Conservation (phyloP, 2,888 invertebrate species). For the Aphelenchoides bicaudatus region DNA sequence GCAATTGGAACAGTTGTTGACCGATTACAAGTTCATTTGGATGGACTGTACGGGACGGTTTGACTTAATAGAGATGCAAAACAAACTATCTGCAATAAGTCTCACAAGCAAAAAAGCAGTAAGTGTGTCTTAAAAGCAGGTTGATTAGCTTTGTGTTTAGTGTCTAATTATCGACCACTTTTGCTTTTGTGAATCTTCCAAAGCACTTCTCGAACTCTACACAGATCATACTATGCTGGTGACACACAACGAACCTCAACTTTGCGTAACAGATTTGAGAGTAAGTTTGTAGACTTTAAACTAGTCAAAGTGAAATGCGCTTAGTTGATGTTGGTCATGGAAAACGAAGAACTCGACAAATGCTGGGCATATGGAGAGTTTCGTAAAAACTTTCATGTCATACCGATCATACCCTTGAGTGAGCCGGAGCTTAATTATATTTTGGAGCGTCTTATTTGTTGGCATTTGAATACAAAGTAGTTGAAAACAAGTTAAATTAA, state of each 20-base stretch:
- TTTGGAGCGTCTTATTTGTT: constrained; percentile 31
- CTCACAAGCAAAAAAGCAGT: constrained; percentile 6
- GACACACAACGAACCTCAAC: constrained; percentile 30
- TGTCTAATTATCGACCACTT: constrained; percentile 31
- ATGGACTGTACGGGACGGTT: constrained; percentile 39
- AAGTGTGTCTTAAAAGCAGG: not conserved
- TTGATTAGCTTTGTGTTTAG: constrained; percentile 19
- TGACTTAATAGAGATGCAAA: constrained; percentile 40
- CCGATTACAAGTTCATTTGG: constrained; percentile 27
- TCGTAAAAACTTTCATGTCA: constrained; percentile 18
- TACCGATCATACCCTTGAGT: constrained; percentile 26
- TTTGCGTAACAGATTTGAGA: constrained; percentile 31
- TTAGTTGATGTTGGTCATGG: constrained; percentile 45
- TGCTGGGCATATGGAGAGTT: constrained; percentile 16
- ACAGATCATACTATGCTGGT: constrained; percentile 41
- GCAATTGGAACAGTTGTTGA: constrained; percentile 25
- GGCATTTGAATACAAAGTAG: constrained; percentile 44
- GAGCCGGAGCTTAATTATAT: constrained; percentile 20
- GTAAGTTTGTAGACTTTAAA: constrained; percentile 22
- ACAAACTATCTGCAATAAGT: constrained; percentile 21
- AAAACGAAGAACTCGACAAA: constrained; percentile 32
- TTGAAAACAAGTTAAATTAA: not conserved
- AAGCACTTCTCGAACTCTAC: constrained; percentile 46
- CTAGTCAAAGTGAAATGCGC: constrained; percentile 1
- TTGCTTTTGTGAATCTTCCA: constrained; percentile 39